Base-by-base conservation (phyloP, 2,113 vertebrate species). In the Tyrannus savana region DNA sequence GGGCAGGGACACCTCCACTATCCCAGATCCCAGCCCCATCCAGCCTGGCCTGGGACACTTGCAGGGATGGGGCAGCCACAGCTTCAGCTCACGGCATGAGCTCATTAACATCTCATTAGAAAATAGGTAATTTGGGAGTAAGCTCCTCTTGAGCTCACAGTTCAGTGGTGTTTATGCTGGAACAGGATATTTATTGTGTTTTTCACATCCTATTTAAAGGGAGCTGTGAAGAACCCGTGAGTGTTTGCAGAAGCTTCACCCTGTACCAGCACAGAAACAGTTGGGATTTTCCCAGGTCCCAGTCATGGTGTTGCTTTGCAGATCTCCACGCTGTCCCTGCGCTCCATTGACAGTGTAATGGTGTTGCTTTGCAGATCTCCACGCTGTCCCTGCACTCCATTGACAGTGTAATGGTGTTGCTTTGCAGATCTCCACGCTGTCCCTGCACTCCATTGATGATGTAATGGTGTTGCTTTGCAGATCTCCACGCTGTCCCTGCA, bases 291-390 rank as follows among this genome's bases (percentile, higher is more conserved):
- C 11, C 3, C 16, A 27, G n/a, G 4, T 17, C 9, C 14, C 17
- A 12, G 58, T 14, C 11, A 3, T 25, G 58, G 10, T 37, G 58
- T 52, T 52, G 50, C 77, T 50, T 47, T 97, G 41, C 66, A 99
- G 99, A 98, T 98, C 66, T 97, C 98, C 69, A 99, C 98, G 94
- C 84, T 99, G 46, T 96, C 97, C 39, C 97, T 99, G 92, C 99
- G 99, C 90, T 18, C 95, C 33, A 94, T 99, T 27, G 99, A 99
- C 60, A n/a, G n/a, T n/a, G n/a, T n/a, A n/a, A n/a, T n/a, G n/a
- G n/a, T 37, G 58, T 52, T 52, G 50, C 77, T 50, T 47, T 97
- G 41, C 66, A 99, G 99, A 98, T 98, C 66, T 97, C 98, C 69
- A 99, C 98, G 94, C 84, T 99, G 46, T 96, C 97, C 39, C 97